phyloP scores from a whole-genome alignment of 2,113 vertebrate species.

The Rostratula benghalensis region DNA sequence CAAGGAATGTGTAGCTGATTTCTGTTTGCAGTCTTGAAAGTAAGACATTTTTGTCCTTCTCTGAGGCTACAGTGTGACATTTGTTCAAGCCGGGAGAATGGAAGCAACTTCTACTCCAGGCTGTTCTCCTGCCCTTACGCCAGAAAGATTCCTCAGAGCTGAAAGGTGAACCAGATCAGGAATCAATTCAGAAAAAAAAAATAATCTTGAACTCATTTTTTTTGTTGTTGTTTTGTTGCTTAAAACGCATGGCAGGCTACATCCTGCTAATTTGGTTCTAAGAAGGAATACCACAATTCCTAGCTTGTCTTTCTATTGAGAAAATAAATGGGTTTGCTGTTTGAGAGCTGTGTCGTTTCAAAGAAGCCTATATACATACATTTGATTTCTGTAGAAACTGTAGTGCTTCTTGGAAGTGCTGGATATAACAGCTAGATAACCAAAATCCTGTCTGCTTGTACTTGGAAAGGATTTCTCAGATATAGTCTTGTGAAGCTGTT shows the following conservation, averaged over 20 bases:
- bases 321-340: background rate
- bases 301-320: background rate
- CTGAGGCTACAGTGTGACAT: background rate
- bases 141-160: background rate
- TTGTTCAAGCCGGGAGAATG: background rate
- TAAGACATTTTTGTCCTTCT: background rate
- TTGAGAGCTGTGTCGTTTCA: background rate
- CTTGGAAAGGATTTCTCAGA: background rate
- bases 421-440: background rate
- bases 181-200: background rate
- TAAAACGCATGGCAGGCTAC: background rate
- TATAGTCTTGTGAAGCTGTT: background rate
- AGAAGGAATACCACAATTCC: background rate
- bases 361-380: background rate
- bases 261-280: background rate
- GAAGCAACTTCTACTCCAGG: background rate
- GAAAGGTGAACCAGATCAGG: background rate
- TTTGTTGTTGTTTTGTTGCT: background rate
- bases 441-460: background rate
- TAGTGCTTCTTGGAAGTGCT: background rate
- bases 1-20: slow-evolving; percentile 38
- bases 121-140: background rate
- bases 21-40: background rate
- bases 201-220: background rate
- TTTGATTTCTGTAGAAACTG: rapidly evolving